phyloP scores from a whole-genome alignment of 2,888 invertebrate genomes.

The Drosophila birchii region DNA sequence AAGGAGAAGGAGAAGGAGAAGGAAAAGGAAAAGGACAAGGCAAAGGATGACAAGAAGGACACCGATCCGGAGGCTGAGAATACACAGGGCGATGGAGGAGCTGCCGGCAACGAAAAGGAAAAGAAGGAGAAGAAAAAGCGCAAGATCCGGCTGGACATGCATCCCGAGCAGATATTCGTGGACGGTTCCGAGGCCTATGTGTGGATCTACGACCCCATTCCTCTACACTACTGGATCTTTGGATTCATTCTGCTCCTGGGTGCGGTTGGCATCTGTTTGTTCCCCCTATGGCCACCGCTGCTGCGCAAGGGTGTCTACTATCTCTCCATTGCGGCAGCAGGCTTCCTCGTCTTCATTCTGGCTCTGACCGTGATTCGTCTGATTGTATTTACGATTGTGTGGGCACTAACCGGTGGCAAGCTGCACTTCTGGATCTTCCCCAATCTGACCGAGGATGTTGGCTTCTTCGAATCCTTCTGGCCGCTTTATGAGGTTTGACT shows the following conservation, averaged over 20 bases:
- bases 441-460: slow-evolving; percentile 99
- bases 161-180: slow-evolving; percentile 96
- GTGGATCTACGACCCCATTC: slow-evolving; percentile 99
- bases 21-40: slow-evolving; percentile 42
- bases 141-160: slow-evolving; percentile 98
- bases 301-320: slow-evolving; percentile 98
- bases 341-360: slow-evolving; percentile 96
- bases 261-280: slow-evolving; percentile 97
- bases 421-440: slow-evolving; percentile 99
- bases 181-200: slow-evolving; percentile 98
- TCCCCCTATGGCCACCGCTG: slow-evolving; percentile 99
- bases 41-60: slow-evolving; percentile 72
- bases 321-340: slow-evolving; percentile 96
- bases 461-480: slow-evolving; percentile 99
- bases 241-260: slow-evolving; percentile 96
- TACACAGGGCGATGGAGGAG: slow-evolving; percentile 56
- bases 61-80: slow-evolving; percentile 71
- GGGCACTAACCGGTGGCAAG: slow-evolving; percentile 93
- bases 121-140: slow-evolving; percentile 89
- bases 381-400: slow-evolving; percentile 95
- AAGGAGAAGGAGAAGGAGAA: slow-evolving; percentile 49
- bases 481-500: slow-evolving; percentile 93
- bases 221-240: slow-evolving; percentile 96
- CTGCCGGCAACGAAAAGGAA: slow-evolving; percentile 55
- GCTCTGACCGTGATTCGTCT: slow-evolving; percentile 94